Evolutionary conservation across 2,797 vertebrate genomes (phyloP).

Genomic region (Hoplostethus mediterraneus): DNA sequence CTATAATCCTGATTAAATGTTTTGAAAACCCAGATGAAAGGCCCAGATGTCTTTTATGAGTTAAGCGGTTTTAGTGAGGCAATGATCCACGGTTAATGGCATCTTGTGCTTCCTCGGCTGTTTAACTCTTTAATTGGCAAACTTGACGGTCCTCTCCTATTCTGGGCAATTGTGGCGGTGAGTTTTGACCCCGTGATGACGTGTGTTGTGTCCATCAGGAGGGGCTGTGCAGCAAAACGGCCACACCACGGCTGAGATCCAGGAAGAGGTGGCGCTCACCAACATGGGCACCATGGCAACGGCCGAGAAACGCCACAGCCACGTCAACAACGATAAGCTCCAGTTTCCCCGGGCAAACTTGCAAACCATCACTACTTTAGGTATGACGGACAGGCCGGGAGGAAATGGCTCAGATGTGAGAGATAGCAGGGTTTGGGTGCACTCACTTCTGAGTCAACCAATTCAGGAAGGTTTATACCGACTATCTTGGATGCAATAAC

Average conservation of each 20-base stretch:
- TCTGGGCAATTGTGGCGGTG: not conserved
- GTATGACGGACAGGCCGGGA: conserved; percentile 71
- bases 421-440: too few species aligned
- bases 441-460: too few species aligned
- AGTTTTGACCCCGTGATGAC: conserved; percentile 24
- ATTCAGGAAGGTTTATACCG: too few species aligned
- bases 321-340: conserved; percentile 88
- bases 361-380: conserved; percentile 95
- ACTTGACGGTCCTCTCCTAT: not conserved
- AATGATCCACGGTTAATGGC: too few species aligned
- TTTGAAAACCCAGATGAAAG: too few species aligned
- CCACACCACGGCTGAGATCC: conserved; percentile 93
- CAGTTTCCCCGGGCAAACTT: conserved; percentile 91
- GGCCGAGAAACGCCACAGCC: conserved; percentile 91
- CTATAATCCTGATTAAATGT: too few species aligned
- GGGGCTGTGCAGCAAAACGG: conserved; percentile 92
- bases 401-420: too few species aligned
- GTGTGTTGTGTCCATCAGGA: conserved; percentile 78
- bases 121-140: not conserved
- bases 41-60: too few species aligned
- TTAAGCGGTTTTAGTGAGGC: too few species aligned
- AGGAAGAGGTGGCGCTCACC: conserved; percentile 94
- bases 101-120: not conserved
- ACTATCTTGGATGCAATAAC: not conserved
- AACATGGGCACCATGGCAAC: conserved; percentile 86